phyloP scores from a whole-genome alignment of 2,113 vertebrate genomes.

The Salvelinus namaycush region DNA sequence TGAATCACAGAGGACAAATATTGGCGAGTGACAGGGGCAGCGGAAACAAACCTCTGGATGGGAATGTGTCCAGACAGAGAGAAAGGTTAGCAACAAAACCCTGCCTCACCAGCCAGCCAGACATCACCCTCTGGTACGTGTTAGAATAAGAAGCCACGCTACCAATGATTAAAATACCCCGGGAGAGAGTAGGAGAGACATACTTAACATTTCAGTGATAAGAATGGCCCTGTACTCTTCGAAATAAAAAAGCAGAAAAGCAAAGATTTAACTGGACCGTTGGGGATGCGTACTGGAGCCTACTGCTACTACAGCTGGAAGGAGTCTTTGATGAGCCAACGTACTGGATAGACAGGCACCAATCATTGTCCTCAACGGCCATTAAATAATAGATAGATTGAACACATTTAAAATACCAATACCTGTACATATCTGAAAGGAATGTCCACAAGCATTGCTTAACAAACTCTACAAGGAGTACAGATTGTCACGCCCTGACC shows the following conservation, averaged over 20 bases:
- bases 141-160: too few relatives aligned
- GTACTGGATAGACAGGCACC: not conserved
- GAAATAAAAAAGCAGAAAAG: too few relatives aligned
- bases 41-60: not conserved
- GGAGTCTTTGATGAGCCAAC: too few relatives aligned
- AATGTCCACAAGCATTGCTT: slow-evolving; percentile 14
- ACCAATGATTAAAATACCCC: too few relatives aligned
- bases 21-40: not conserved
- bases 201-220: too few relatives aligned
- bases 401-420: slow-evolving; percentile 25
- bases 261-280: too few relatives aligned
- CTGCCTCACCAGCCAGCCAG: too few relatives aligned
- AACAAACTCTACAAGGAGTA: slow-evolving; percentile 34
- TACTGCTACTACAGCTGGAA: too few relatives aligned
- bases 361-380: not conserved
- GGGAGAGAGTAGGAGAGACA: too few relatives aligned
- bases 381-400: slow-evolving; percentile 20
- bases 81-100: not conserved
- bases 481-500: not conserved
- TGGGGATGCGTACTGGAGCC: too few relatives aligned
- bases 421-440: slow-evolving; percentile 17
- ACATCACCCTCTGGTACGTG: too few relatives aligned
- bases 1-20: slow-evolving; percentile 11
- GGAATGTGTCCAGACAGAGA: not conserved
- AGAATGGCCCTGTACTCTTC: too few relatives aligned